Percentiles rank a stretch among this genome's conserved stretches.
phyloP scores from a whole-genome alignment of 2,113 vertebrate genomes.

The Sphyrna mokarran region DNA sequence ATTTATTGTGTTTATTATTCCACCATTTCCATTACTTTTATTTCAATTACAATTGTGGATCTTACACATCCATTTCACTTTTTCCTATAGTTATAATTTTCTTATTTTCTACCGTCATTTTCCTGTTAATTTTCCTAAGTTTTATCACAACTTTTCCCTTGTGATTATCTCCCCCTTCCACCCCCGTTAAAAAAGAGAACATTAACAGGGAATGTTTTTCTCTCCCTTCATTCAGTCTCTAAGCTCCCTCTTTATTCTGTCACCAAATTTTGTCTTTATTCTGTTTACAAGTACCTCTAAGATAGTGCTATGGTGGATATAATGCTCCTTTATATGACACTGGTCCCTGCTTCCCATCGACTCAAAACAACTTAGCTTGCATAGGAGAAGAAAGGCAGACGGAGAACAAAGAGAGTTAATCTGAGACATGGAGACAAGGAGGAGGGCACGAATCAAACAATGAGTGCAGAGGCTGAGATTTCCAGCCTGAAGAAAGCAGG shows the following conservation, averaged over 20 bases:
- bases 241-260: slow-evolving; percentile 8
- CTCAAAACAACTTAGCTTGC: slow-evolving; percentile 34
- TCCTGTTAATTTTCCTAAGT: not conserved
- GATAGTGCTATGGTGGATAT: slow-evolving; percentile 17
- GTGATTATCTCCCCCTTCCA: not conserved
- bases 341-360: slow-evolving; percentile 32
- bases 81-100: not conserved
- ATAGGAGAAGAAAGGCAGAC: slow-evolving; percentile 32
- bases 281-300: slow-evolving; percentile 12
- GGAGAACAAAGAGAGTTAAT: slow-evolving; percentile 36
- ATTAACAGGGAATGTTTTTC: slow-evolving; percentile 5
- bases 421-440: slow-evolving; percentile 31
- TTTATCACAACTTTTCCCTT: not conserved
- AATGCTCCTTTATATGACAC: slow-evolving; percentile 30
- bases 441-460: slow-evolving; percentile 29
- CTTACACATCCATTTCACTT: not conserved
- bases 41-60: not conserved
- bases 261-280: slow-evolving; percentile 31
- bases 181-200: not conserved
- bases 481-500: slow-evolving; percentile 13
- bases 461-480: slow-evolving; percentile 28
- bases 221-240: slow-evolving; percentile 12
- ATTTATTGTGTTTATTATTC: not conserved
- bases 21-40: not conserved
- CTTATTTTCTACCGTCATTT: not conserved